Evolutionary conservation across 1,140 invertebrate genomes (phyloP), one percentile per base, ranked within the genome.

Genomic region (Elysia chlorotica): DNA sequence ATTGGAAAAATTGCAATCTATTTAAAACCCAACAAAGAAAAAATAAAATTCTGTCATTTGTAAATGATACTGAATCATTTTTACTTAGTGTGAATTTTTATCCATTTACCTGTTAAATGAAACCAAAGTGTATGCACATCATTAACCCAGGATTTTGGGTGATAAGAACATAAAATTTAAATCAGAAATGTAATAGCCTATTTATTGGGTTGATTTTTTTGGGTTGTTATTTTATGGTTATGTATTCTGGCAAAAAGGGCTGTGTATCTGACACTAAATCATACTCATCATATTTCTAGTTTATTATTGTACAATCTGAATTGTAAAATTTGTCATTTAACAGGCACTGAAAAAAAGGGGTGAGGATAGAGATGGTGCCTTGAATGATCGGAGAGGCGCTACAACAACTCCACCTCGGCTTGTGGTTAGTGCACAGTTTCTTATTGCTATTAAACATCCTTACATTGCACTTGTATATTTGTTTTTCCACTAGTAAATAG

Each of bases 381-480:
- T 71, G n/a, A 59, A 71, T 4, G n/a, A 71, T 17, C 38, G 37
- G 35, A 62, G 57, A 63, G 69, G 69, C 4, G 38, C 37, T 31
- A 25, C 25, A 30, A 21, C 37, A 2, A 28, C 0, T 2, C 59
- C 59, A 41, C 68, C 68, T 17, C 56, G 69, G 6, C 59, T 71
- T 17, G 69, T 71, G 69, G 69, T 71, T n/a, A 35, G 68, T 61
- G 35, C 56, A 10, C 6, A 10, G 10, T 63, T 63, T 63, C n/a
- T 21, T 66, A 4, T 21, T 41, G 5, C 10, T 23, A 5, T 37
- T 23, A 38, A 5, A 5, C 37, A 14, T 37, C 10, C 41, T 6
- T 4, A 41, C 37, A 38, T 21, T 23, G 3, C 10, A 38, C 3
- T 66, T 5, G 10, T 4, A 17, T 23, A 17, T 33, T 30, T 41